Evolutionary conservation across 2,888 invertebrate genomes (phyloP).

Genomic region (Rhagophthalmus giganteus): DNA sequence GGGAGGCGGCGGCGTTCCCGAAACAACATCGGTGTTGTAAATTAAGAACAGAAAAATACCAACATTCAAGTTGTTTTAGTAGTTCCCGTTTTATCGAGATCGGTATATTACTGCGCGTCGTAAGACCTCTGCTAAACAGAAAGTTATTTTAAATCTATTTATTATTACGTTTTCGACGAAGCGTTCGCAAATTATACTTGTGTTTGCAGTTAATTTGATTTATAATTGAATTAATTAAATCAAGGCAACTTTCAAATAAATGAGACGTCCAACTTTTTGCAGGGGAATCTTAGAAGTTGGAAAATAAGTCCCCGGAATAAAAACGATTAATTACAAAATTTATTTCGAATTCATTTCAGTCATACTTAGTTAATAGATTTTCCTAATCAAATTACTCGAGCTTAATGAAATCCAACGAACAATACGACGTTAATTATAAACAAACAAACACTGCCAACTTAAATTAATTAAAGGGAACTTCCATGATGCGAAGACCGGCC

Average conservation of each 20-base stretch:
- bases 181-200: constrained; percentile 26
- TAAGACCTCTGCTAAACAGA: too few relatives aligned
- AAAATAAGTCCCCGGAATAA: constrained; percentile 46
- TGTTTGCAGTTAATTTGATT: constrained; percentile 31
- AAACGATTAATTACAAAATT: constrained; percentile 52
- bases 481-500: constrained; percentile 27
- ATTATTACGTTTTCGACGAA: constrained; percentile 13
- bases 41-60: constrained; percentile 34
- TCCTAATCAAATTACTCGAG: constrained; percentile 51
- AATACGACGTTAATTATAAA: constrained; percentile 52
- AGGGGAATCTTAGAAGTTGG: constrained; percentile 39
- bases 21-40: constrained; percentile 34
- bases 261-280: constrained; percentile 48
- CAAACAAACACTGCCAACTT: constrained; percentile 50
- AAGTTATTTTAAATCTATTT: constrained; percentile 8
- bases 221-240: constrained; percentile 50
- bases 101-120: too few relatives aligned
- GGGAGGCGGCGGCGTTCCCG: constrained; percentile 30
- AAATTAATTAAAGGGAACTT: constrained; percentile 46
- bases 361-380: constrained; percentile 50
- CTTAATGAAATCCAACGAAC: constrained; percentile 52
- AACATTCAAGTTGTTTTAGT: too few relatives aligned
- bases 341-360: constrained; percentile 49
- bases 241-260: constrained; percentile 48
- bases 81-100: too few relatives aligned